phyloP scores from a whole-genome alignment of 23 tunicate genomes.

The Corella eumyota region DNA sequence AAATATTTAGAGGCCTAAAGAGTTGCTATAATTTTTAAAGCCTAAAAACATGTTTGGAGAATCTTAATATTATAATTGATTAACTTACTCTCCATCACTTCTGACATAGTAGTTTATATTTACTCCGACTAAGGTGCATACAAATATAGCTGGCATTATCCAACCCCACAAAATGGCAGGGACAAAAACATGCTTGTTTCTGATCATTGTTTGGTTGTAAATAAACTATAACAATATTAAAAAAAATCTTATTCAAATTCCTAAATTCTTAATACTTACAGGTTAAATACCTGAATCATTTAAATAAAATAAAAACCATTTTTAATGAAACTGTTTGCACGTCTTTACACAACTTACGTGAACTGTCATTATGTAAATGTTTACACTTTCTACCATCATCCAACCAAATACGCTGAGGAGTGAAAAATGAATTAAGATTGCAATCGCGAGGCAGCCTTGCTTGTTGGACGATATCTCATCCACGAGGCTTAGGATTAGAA shows the following conservation, averaged over 20 bases:
- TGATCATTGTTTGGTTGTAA: too few species aligned
- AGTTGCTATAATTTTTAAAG: too few species aligned
- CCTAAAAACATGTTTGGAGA: too few species aligned
- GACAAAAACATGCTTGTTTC: neutral
- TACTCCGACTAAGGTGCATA: neutral
- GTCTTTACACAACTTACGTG: too few species aligned
- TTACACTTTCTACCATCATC: slow-evolving; percentile 7
- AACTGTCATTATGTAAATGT: neutral
- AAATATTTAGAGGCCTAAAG: too few species aligned
- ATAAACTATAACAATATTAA: too few species aligned
- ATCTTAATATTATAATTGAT: too few species aligned
- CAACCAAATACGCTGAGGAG: slow-evolving; percentile 2
- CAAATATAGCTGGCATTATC: slow-evolving; percentile 8
- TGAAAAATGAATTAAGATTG: slow-evolving; percentile 13
- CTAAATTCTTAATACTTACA: too few species aligned
- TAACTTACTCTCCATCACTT: slow-evolving; percentile 1
- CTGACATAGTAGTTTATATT: neutral
- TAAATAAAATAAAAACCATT: too few species aligned
- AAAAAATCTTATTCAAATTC: too few species aligned
- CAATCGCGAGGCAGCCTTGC: slow-evolving; percentile 5
- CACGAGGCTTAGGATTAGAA: slow-evolving; percentile 4
- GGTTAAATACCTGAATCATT: too few species aligned
- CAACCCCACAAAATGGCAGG: neutral
- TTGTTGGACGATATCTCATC: neutral
- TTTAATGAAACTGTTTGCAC: too few species aligned